Evolutionary conservation across 2,113 vertebrate genomes (phyloP), one percentile per base, ranked within the genome.

Genomic region (Hepsetus odoe): DNA sequence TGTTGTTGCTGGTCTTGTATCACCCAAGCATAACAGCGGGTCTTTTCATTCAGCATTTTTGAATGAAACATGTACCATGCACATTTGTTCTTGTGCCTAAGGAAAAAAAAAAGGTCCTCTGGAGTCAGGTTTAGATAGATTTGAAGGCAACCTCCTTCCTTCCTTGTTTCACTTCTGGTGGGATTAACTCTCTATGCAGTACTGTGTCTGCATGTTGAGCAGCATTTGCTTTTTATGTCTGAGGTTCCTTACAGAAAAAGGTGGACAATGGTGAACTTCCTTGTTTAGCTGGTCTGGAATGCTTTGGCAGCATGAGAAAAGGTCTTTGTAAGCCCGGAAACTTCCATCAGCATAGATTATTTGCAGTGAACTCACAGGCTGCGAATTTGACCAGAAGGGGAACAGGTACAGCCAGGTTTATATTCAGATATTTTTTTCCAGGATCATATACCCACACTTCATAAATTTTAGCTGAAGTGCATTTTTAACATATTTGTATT

Each of bases 201-300:
- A 85, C 40, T 80, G 64, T 80, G 78, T 70, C 68, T 32, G 42
- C 77, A 83, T 86, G 82, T 85, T 74, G 86, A 85, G 85, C 56
- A 73, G 80, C 76, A 75, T 77, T 75, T 26, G 78, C 75, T 87
- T 88, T 86, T 89, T 90, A 88, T 91, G 86, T 85, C 86, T 81
- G 9, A 72, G 81, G 79, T 87, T 90, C 75, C 87, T 89, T 85
- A 78, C 70, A 70, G 84, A 84, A 76, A 86, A 87, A 87, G 86
- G 82, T 82, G 80, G 84, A 92, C 90, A 93, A 92, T 90, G 80
- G 86, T 81, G 69, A 76, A 87, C 86, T 91, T 92, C 89, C 90
- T 87, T 87, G 83, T 87, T 85, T 83, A 82, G 82, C 76, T 40
- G 59, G 74, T 2, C 71, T 86, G 87, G 89, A 91, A 91, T 90